Evolutionary conservation across 1,140 invertebrate species (phyloP).

Genomic region (Telenomus remus): DNA sequence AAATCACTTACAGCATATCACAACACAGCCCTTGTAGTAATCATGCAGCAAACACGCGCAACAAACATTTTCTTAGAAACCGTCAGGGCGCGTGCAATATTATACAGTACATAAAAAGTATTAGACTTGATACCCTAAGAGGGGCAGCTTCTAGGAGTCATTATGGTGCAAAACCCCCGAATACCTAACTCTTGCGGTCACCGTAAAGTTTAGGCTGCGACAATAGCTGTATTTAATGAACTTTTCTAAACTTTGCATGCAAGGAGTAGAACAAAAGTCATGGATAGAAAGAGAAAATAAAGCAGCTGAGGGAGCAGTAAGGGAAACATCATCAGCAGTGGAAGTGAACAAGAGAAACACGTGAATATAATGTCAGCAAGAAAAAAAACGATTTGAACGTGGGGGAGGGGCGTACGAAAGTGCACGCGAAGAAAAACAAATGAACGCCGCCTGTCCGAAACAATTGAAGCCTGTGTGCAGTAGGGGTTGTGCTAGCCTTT

Average conservation of each 20-base stretch:
- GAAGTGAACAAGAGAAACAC: constrained; percentile 18
- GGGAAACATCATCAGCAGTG: constrained; percentile 4
- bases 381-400: constrained; percentile 24
- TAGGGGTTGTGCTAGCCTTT: constrained; percentile 66
- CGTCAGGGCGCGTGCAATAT: constrained; percentile 2
- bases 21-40: too few relatives aligned
- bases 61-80: constrained; percentile 8
- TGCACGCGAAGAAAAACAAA: constrained; percentile 68
- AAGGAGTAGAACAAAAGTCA: constrained; percentile 54
- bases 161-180: constrained; percentile 52
- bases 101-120: background rate
- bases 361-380: constrained; percentile 19
- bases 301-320: constrained; percentile 16
- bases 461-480: constrained; percentile 67
- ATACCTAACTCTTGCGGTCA: constrained; percentile 53
- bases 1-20: too few relatives aligned
- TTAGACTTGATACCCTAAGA: constrained; percentile 14
- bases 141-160: constrained; percentile 42
- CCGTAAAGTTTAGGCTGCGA: constrained; percentile 52
- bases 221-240: constrained; percentile 59
- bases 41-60: background rate
- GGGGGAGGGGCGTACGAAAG: constrained; percentile 59
- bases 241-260: constrained; percentile 55
- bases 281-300: constrained; percentile 29
- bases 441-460: constrained; percentile 67